Conservation (phyloP, 2,113 vertebrate species). For the Menura novaehollandiae region DNA sequence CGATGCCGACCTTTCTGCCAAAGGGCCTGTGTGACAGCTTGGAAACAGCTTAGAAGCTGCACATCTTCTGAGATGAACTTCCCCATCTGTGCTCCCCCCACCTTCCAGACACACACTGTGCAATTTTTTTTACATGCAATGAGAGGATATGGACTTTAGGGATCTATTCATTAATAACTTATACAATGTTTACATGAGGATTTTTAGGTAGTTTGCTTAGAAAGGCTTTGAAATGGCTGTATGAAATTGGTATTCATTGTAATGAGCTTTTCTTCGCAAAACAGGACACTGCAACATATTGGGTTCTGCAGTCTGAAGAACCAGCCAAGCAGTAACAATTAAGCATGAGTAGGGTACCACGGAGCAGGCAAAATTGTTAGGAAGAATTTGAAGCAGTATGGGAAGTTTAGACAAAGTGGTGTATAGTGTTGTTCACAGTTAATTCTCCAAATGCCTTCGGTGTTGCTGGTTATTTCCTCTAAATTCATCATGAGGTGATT, state of each 20-base stretch:
- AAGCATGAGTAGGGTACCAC: fast-evolving
- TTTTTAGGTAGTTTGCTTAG: conserved; percentile 43
- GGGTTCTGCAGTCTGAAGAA: neutral
- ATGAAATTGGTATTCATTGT: neutral
- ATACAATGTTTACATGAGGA: conserved; percentile 21
- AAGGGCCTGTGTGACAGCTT: neutral
- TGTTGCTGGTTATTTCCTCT: neutral
- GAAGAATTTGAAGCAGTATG: neutral
- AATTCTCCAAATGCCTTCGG: neutral
- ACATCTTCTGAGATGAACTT: neutral
- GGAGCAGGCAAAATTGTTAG: neutral
- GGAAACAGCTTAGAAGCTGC: neutral
- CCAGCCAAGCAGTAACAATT: neutral
- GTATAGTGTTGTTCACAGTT: neutral
- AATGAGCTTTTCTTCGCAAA: neutral
- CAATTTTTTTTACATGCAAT: neutral
- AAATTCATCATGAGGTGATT: neutral
- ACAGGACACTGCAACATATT: neutral
- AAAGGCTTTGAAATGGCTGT: neutral
- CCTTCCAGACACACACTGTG: neutral
- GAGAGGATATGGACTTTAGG: neutral
- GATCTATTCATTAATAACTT: conserved; percentile 31
- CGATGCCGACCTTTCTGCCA: neutral
- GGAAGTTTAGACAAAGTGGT: neutral
- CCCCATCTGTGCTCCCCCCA: neutral